phyloP scores from a whole-genome alignment of 2,888 invertebrate genomes.

The Palloptera scutellata region DNA sequence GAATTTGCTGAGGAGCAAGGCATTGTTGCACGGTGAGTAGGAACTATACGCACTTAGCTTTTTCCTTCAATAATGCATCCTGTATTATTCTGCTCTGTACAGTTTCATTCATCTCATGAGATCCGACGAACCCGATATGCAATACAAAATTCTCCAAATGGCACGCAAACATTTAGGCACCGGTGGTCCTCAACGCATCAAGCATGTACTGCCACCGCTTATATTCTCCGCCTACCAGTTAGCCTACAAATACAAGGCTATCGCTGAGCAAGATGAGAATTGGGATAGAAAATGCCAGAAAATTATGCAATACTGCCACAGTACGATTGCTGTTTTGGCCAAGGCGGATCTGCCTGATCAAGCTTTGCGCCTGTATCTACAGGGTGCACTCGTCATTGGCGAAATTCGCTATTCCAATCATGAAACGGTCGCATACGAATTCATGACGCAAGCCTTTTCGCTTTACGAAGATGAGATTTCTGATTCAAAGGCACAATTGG shows the following conservation, averaged over 20 bases:
- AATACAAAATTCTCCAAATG: slow-evolving; percentile 88
- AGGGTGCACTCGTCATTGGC: slow-evolving; percentile 93
- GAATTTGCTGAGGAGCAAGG: slow-evolving; percentile 98
- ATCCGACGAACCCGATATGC: slow-evolving; percentile 82
- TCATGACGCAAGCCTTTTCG: slow-evolving; percentile 92
- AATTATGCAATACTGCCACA: slow-evolving; percentile 97
- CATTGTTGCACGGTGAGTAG: slow-evolving; percentile 75
- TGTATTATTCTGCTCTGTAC: slow-evolving; percentile 13
- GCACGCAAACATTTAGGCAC: slow-evolving; percentile 88
- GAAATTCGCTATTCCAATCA: slow-evolving; percentile 93
- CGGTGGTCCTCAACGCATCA: slow-evolving; percentile 90
- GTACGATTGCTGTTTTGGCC: slow-evolving; percentile 91
- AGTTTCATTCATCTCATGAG: slow-evolving; percentile 85
- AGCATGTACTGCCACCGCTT: slow-evolving; percentile 91
- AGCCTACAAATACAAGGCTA: slow-evolving; percentile 81
- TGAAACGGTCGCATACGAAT: slow-evolving; percentile 98
- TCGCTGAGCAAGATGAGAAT: slow-evolving; percentile 87
- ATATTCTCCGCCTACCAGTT: slow-evolving; percentile 93
- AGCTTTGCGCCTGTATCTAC: slow-evolving; percentile 90
- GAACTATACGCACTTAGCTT: neutral
- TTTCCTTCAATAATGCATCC: neutral
- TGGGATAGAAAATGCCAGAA: slow-evolving; percentile 99
- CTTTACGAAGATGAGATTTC: slow-evolving; percentile 98
- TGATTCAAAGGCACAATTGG: slow-evolving; percentile 95
- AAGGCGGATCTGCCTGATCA: slow-evolving; percentile 95